A percentile compares a stretch with the other conserved stretches of the same genome.
These are phyloP conservation scores for Phaonia tiefii DNA, from an alignment of 2,888 invertebrate genomes.

Conservation along the genomic window DNA sequence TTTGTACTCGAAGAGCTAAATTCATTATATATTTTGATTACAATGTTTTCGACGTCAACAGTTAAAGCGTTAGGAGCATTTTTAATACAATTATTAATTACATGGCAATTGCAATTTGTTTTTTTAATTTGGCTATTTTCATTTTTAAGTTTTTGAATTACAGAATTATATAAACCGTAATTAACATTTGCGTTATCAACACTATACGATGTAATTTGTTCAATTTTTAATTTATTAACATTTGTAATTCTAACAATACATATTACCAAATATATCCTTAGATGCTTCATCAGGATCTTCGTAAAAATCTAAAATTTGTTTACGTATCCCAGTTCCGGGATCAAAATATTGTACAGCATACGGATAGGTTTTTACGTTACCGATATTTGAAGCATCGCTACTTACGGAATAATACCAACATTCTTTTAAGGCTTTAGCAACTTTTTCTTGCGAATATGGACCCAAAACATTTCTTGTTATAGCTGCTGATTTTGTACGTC, in stretches of 20 bases:
- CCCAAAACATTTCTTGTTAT: slow-evolving; percentile 8
- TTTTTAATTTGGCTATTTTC: slow-evolving; percentile 40
- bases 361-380: slow-evolving; percentile 13
- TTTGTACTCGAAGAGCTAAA: background rate
- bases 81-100: slow-evolving; percentile 53
- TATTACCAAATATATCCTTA: too few species aligned
- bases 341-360: slow-evolving; percentile 49
- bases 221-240: too few species aligned
- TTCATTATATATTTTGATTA: slow-evolving; percentile 38
- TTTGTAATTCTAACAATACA: too few species aligned
- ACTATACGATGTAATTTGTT: too few species aligned
- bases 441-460: background rate
- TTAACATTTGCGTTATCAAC: too few species aligned
- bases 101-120: slow-evolving; percentile 50
- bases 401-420: background rate
- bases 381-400: slow-evolving; percentile 26
- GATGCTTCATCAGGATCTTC: too few species aligned
- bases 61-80: slow-evolving; percentile 42
- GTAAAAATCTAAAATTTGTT: too few species aligned
- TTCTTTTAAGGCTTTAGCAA: background rate
- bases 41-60: slow-evolving; percentile 30
- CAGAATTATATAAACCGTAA: background rate
- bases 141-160: slow-evolving; percentile 28
- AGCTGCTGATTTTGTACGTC: slow-evolving; percentile 9
- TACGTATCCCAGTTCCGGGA: too few species aligned